Evolutionary conservation across 2,113 vertebrate species (phyloP).

Genomic region (Petroica traversi): DNA sequence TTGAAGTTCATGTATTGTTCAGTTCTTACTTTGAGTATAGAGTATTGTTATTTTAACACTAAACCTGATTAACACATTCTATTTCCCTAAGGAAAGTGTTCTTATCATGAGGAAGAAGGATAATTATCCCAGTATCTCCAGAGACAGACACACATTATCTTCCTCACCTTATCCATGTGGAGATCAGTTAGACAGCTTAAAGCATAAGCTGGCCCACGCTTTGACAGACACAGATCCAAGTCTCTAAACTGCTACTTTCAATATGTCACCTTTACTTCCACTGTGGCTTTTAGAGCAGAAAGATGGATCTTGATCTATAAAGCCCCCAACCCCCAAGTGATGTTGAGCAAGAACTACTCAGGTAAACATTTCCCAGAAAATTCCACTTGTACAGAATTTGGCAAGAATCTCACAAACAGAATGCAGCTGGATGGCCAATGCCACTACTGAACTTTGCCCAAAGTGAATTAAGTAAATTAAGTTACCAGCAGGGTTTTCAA

Average conservation of each 20-base stretch:
- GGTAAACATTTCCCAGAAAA: background rate
- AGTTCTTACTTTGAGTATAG: background rate
- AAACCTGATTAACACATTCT: background rate
- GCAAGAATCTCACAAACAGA: background rate
- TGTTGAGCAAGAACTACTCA: background rate
- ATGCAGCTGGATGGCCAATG: background rate
- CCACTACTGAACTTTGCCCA: background rate
- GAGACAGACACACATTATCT: background rate
- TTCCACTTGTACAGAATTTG: background rate
- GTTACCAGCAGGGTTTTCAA: background rate
- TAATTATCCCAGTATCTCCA: background rate
- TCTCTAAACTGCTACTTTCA: background rate
- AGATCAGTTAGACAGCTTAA: background rate
- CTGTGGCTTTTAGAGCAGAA: background rate
- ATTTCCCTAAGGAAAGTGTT: background rate
- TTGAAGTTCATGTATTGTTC: background rate
- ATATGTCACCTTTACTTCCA: background rate
- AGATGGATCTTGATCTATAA: background rate
- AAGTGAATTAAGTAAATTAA: background rate
- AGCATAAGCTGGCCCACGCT: background rate
- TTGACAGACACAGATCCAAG: background rate
- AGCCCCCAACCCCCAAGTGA: background rate
- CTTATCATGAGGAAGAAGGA: background rate
- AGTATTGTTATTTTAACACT: background rate
- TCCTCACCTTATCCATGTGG: background rate